Conservation (phyloP, 2,113 vertebrate species). For the Halichoeres trimaculatus region DNA sequence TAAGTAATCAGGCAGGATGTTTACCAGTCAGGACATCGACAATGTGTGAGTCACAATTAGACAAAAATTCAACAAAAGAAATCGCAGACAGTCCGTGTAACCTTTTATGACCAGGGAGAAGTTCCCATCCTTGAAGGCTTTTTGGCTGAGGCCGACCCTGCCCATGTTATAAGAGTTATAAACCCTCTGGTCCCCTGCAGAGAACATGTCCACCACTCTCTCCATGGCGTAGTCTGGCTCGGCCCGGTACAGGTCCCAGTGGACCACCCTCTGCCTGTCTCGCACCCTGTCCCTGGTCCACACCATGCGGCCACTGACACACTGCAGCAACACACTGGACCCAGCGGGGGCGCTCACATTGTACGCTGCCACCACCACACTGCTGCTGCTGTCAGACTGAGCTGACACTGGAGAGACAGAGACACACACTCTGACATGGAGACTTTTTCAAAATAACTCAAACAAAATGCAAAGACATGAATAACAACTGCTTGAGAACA, state of each 20-base stretch:
- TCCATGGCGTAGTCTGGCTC: slow-evolving; percentile 79
- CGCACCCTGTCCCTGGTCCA: slow-evolving; percentile 92
- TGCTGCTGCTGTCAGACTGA: slow-evolving; percentile 80
- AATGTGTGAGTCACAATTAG: neutral
- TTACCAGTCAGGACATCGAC: neutral
- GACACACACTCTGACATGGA: slow-evolving; percentile 4
- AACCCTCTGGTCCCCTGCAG: slow-evolving; percentile 89
- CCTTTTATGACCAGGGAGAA: slow-evolving; percentile 91
- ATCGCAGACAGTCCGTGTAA: slow-evolving; percentile 37
- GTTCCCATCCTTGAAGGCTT: slow-evolving; percentile 91
- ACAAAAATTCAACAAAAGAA: neutral
- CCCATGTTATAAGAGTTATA: slow-evolving; percentile 88
- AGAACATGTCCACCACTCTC: slow-evolving; percentile 92
- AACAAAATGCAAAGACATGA: neutral
- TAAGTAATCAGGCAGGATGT: neutral
- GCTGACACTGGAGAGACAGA: slow-evolving; percentile 61
- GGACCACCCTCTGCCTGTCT: slow-evolving; percentile 94
- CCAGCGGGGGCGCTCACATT: slow-evolving; percentile 85
- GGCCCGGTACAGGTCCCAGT: slow-evolving; percentile 90
- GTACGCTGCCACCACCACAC: slow-evolving; percentile 86
- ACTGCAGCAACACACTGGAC: slow-evolving; percentile 85
- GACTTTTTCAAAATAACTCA: neutral
- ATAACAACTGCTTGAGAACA: neutral
- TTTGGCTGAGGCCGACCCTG: slow-evolving; percentile 85
- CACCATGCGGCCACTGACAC: slow-evolving; percentile 93